Evolutionary conservation across 2,113 vertebrate genomes (phyloP).

Genomic region (Eonycteris spelaea): DNA sequence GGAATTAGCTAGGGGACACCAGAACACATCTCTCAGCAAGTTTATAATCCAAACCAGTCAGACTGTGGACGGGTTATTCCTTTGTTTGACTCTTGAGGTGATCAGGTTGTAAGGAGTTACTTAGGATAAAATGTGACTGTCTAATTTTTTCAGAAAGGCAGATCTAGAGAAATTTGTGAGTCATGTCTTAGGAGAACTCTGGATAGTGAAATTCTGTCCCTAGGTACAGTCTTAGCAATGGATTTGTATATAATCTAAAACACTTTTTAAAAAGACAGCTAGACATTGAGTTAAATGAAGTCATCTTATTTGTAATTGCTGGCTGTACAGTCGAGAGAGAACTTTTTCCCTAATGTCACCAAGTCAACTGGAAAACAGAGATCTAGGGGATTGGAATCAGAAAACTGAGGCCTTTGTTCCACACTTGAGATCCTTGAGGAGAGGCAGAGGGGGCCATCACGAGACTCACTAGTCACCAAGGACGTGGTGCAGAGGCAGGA

Average conservation of each 20-base stretch:
- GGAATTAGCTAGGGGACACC: rapidly evolving
- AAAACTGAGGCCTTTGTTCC: not conserved
- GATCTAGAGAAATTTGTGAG: not conserved
- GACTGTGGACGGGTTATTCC: not conserved
- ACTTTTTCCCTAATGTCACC: not conserved
- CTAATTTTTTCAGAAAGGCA: not conserved
- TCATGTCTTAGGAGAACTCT: not conserved
- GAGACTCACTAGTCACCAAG: not conserved
- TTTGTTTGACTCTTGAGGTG: not conserved
- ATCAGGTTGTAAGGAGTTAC: not conserved
- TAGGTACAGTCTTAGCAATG: not conserved
- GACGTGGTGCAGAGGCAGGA: not conserved
- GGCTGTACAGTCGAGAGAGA: not conserved
- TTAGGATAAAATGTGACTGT: not conserved
- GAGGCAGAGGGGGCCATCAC: not conserved
- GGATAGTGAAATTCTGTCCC: not conserved
- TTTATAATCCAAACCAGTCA: too few species aligned
- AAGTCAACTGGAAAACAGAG: not conserved
- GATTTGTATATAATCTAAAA: not conserved
- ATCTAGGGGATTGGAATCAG: too few species aligned
- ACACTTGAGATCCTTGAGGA: not conserved
- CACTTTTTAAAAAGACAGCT: not conserved
- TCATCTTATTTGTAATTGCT: not conserved
- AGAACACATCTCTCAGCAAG: not conserved
- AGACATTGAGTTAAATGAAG: not conserved